Evolutionary conservation across 2,888 invertebrate genomes (phyloP).

Genomic region (Drosophila mimetica): DNA sequence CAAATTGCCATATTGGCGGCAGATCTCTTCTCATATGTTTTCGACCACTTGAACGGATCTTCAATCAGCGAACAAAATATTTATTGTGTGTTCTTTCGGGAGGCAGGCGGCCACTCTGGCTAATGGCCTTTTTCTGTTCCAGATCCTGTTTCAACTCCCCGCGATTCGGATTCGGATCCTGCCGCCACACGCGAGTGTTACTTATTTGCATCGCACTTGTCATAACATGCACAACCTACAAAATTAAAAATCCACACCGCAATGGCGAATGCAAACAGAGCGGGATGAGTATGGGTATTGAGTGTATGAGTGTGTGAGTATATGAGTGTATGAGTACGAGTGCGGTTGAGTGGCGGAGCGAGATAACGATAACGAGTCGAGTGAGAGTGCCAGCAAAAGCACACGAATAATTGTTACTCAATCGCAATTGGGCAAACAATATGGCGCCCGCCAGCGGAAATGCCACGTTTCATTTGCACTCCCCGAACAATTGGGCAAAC

Average conservation of each 20-base stretch:
- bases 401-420: conserved; percentile 63
- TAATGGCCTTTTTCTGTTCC: conserved; percentile 37
- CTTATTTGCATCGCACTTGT: conserved; percentile 57
- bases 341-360: not conserved
- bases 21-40: not conserved
- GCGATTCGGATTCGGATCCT: not conserved
- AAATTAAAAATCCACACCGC: conserved; percentile 53
- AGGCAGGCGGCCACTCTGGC: conserved; percentile 28
- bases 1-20: not conserved
- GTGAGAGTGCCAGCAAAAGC: conserved; percentile 42
- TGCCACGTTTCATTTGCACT: conserved; percentile 69
- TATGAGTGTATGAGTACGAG: not conserved
- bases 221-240: conserved; percentile 45
- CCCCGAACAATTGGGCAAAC: conserved; percentile 64
- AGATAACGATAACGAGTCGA: conserved; percentile 12
- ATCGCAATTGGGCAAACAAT: conserved; percentile 64
- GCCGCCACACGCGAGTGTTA: conserved; percentile 2
- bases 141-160: not conserved
- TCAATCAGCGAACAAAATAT: conserved; percentile 26
- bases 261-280: conserved; percentile 32
- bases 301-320: not conserved
- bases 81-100: conserved; percentile 23
- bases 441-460: conserved; percentile 54
- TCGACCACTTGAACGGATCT: not conserved
- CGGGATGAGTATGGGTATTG: not conserved